Evolutionary conservation across 2,888 invertebrate genomes (phyloP).

Genomic region (Rotaria sp.): DNA sequence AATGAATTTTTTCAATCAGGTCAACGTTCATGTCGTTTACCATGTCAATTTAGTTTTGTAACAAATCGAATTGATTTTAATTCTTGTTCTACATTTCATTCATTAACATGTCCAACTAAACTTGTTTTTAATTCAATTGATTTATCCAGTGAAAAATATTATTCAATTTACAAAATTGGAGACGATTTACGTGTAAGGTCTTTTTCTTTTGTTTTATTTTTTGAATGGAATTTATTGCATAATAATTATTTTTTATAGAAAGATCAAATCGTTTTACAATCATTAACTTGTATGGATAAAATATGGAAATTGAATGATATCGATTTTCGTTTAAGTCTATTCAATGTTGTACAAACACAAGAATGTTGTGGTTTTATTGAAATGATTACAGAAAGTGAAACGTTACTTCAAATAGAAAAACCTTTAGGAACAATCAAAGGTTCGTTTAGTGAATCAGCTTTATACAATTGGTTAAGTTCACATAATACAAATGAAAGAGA

Average conservation of each 20-base stretch:
- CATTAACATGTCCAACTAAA: slow-evolving; percentile 87
- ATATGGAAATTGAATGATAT: slow-evolving; percentile 87
- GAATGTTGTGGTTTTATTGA: slow-evolving; percentile 83
- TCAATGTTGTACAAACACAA: slow-evolving; percentile 85
- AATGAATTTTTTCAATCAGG: neutral
- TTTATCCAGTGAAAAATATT: slow-evolving; percentile 60
- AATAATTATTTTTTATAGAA: slow-evolving; percentile 57
- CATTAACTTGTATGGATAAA: slow-evolving; percentile 92
- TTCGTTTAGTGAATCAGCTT: slow-evolving; percentile 88
- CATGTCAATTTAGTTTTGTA: slow-evolving; percentile 34
- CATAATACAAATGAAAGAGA: slow-evolving; percentile 92
- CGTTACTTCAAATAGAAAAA: slow-evolving; percentile 88
- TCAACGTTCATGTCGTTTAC: slow-evolving; percentile 29
- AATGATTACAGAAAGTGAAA: slow-evolving; percentile 86
- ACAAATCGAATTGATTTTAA: slow-evolving; percentile 31
- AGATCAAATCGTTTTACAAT: slow-evolving; percentile 89
- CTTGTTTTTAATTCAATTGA: slow-evolving; percentile 73
- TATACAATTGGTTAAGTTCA: slow-evolving; percentile 91
- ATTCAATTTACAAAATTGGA: slow-evolving; percentile 66
- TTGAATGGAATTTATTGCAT: neutral
- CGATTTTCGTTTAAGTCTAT: slow-evolving; percentile 90
- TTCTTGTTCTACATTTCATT: slow-evolving; percentile 80
- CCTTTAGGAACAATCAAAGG: slow-evolving; percentile 79
- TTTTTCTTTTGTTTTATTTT: neutral
- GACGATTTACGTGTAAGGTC: slow-evolving; percentile 72